A percentile compares a stretch with the other conserved stretches of the same genome.
Conservation (phyloP, 2,888 invertebrate genomes). For the Craniophora ligustri region DNA sequence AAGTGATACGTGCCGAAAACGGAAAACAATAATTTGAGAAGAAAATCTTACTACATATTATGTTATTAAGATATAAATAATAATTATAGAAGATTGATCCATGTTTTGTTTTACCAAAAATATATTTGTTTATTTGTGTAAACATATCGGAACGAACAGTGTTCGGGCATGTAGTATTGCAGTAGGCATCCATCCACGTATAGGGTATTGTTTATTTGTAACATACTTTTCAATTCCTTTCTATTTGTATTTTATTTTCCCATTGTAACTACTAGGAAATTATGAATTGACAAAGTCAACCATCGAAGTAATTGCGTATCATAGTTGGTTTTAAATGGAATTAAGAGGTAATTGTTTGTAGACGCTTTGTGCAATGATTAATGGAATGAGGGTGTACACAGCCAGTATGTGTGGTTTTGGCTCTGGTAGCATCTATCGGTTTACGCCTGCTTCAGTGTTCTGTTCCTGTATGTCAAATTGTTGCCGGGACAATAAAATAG, state of each 20-base stretch:
- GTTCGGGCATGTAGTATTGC: conserved; percentile 25
- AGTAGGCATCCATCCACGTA: conserved; percentile 23
- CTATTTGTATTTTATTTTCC: conserved; percentile 59
- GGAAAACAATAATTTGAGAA: too few species aligned
- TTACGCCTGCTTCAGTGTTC: conserved; percentile 56
- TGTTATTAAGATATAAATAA: too few species aligned
- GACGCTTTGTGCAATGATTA: conserved; percentile 58
- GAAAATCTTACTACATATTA: too few species aligned
- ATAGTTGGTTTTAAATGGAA: conserved; percentile 8
- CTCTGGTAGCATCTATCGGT: conserved; percentile 54
- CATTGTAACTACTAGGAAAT: conserved; percentile 50
- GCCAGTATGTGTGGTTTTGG: conserved; percentile 49
- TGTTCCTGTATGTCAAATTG: conserved; percentile 52
- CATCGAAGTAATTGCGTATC: conserved; percentile 7
- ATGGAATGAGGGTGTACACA: conserved; percentile 52
- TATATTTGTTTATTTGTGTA: not conserved
- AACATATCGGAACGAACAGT: conserved; percentile 15
- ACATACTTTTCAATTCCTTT: conserved; percentile 49
- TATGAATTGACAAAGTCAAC: conserved; percentile 50
- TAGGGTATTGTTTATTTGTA: conserved; percentile 52
- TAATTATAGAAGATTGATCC: too few species aligned
- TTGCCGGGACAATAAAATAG: conserved; percentile 54
- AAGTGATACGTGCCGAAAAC: too few species aligned
- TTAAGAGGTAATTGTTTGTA: conserved; percentile 42
- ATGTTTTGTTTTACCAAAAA: not conserved